phyloP scores from a whole-genome alignment of 2,888 invertebrate species.

The Pyrrhosoma nymphula region DNA sequence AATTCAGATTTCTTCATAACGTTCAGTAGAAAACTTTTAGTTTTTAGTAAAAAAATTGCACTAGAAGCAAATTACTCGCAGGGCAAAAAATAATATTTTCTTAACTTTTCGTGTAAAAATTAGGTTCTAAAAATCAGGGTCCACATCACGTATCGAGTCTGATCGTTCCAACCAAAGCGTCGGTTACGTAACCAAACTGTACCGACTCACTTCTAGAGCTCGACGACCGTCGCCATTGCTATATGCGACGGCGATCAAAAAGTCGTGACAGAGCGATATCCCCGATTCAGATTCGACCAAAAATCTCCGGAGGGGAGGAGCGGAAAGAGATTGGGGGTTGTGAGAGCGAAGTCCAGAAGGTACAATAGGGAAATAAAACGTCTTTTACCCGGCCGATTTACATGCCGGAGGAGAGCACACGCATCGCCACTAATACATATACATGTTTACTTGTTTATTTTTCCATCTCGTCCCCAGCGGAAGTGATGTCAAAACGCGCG shows the following conservation, averaged over 20 bases:
- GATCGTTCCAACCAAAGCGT: no score
- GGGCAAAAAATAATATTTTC: no score
- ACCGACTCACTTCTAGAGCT: background rate
- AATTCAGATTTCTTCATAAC: no score
- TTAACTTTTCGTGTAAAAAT: no score
- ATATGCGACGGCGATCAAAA: background rate
- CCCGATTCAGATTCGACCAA: background rate
- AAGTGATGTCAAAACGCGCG: conserved; percentile 12
- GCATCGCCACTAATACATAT: background rate
- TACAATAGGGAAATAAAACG: background rate
- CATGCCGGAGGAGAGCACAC: background rate
- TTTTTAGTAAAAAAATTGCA: no score
- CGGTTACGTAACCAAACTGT: no score
- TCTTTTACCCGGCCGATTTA: background rate
- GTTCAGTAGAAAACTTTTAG: no score
- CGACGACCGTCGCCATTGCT: background rate
- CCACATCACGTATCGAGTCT: no score
- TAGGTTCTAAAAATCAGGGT: no score
- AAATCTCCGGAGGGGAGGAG: background rate
- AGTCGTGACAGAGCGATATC: background rate
- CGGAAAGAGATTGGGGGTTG: background rate
- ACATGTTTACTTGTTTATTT: no score
- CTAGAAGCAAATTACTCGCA: no score
- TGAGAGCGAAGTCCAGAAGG: background rate
- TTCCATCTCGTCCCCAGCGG: background rate